Conservation (phyloP, 2,888 invertebrate genomes). For the Aethes cnicana region DNA sequence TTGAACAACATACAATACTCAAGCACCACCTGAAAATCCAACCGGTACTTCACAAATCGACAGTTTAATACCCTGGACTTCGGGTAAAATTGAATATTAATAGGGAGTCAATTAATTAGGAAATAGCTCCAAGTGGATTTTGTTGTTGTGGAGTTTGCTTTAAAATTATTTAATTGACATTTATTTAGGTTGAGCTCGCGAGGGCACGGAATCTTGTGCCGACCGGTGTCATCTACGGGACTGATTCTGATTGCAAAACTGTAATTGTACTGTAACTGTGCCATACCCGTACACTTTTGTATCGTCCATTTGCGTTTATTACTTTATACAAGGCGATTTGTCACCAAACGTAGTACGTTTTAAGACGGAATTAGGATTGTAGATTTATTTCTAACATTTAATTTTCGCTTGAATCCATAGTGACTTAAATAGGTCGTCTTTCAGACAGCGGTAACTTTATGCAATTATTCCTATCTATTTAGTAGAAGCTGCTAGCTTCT, state of each 20-base stretch:
- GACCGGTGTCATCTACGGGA: constrained; percentile 28
- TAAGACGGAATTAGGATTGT: background rate
- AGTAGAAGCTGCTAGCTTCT: background rate
- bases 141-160: constrained; percentile 13
- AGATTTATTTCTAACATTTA: constrained; percentile 16
- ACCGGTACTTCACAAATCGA: constrained; percentile 39
- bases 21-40: too few species aligned
- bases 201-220: constrained; percentile 31
- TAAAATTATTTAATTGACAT: constrained; percentile 34
- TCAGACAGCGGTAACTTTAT: background rate
- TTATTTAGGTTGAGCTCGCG: constrained; percentile 29
- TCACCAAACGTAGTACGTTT: too few species aligned
- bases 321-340: too few species aligned
- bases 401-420: constrained; percentile 13
- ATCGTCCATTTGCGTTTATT: too few species aligned
- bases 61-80: constrained; percentile 42
- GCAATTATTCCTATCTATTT: background rate
- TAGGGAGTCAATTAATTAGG: constrained; percentile 44
- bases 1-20: too few species aligned
- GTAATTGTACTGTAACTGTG: constrained; percentile 5
- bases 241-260: constrained; percentile 16
- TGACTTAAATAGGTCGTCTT: constrained; percentile 6
- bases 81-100: constrained; percentile 48
- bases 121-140: constrained; percentile 40
- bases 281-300: too few species aligned